Base-by-base conservation (phyloP, 2,113 vertebrate species). In the Nibea albiflora region DNA sequence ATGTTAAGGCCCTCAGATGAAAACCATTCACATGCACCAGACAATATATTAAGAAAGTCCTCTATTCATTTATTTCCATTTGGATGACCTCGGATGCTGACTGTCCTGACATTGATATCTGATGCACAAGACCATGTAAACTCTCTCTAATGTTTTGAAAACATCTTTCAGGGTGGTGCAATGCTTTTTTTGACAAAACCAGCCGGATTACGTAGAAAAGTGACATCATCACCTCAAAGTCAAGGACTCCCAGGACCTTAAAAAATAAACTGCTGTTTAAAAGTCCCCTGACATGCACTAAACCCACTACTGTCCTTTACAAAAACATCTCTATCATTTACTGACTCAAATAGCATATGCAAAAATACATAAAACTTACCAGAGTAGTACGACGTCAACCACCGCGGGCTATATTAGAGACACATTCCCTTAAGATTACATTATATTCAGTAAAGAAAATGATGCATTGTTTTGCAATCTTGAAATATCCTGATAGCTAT, bases 201-300 rank as follows among this genome's bases (percentile, higher is more conserved):
- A 57, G 53, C 11, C 54, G 19, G 19, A 54, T 42, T 65, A 64
- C 52, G 49, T 66, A 24, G 24, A 70, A 83, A 72, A 70, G 60
- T 89, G 88, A 90, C 88, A 85, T 88, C 78, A 89, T 75, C 52
- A 61, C 66, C n/a, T 82, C 63, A 73, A 84, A 81, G 83, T 81
- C 83, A 90, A 89, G 67, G 82, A 83, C 76, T 86, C 78, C 26
- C 49, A 56, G 42, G 53, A 54, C 54, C 49, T 63, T 61, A 42
- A 64, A 75, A 80, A 12, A 49, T 14, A 42, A 61, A 58, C 53
- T 62, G 20, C 17, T 58, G 35, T 35, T 35, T 35, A 35, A 35
- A 19, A 19, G 11, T 53, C 71, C 46, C 12, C 53, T 9, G 5
- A 61, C 44, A 73, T 24, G 19, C 5, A 58, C 39, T 24, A 17